Conservation (phyloP, 2,113 vertebrate species). For the Speoplatyrhinus poulsoni region DNA sequence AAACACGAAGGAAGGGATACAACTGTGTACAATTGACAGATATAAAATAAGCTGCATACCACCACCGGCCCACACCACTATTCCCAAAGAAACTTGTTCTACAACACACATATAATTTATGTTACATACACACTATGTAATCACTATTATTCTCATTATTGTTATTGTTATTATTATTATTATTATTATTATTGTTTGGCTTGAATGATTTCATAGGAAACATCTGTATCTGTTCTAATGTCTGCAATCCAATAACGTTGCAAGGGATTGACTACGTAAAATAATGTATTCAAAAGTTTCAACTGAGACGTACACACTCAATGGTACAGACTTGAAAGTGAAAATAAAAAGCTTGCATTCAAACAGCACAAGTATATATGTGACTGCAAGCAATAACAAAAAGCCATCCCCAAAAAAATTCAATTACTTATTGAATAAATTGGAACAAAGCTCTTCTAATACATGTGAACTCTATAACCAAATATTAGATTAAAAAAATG, state of each 20-base stretch:
- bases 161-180: conserved; percentile 56
- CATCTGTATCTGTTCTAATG: conserved; percentile 59
- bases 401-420: conserved; percentile 66
- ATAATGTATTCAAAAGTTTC: conserved; percentile 54
- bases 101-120: conserved; percentile 70
- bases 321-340: conserved; percentile 74
- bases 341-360: conserved; percentile 68
- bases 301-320: conserved; percentile 68
- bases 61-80: conserved; percentile 58
- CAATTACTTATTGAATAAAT: conserved; percentile 68
- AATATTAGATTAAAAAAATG: conserved; percentile 71
- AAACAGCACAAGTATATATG: conserved; percentile 73
- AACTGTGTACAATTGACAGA: conserved; percentile 61
- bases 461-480: conserved; percentile 78
- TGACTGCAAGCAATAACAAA: conserved; percentile 76
- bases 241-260: conserved; percentile 61
- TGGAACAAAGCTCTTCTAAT: conserved; percentile 73
- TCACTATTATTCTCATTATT: conserved; percentile 38
- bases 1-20: conserved; percentile 63
- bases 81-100: conserved; percentile 65
- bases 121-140: conserved; percentile 60
- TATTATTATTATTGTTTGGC: conserved; percentile 74
- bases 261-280: conserved; percentile 59
- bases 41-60: conserved; percentile 74
- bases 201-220: conserved; percentile 71